Evolutionary conservation across 2,113 vertebrate genomes (phyloP).

Genomic region (Archilochus colubris): DNA sequence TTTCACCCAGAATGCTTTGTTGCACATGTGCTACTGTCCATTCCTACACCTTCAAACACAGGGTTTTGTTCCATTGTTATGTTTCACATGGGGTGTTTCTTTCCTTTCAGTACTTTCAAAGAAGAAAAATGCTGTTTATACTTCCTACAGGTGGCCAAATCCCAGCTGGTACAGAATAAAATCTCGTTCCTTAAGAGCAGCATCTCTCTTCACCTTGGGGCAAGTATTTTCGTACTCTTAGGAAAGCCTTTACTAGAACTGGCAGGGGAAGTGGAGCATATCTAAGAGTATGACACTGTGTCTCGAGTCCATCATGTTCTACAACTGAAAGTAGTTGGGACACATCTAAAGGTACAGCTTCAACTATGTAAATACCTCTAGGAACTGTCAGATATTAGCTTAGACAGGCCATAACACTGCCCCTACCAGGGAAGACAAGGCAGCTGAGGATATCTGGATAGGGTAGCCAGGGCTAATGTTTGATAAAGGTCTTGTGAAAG

Average conservation of each 20-base stretch:
- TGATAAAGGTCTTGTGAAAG: conserved; percentile 14
- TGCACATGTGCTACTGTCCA: neutral
- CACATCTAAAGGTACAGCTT: conserved; percentile 58
- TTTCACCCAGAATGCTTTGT: neutral
- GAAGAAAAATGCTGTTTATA: neutral
- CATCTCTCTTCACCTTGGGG: conserved; percentile 20
- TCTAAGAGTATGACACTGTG: conserved; percentile 55
- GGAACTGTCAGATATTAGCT: conserved; percentile 41
- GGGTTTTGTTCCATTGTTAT: neutral
- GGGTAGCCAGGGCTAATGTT: neutral
- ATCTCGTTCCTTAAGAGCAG: conserved; percentile 52
- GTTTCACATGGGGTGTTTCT: conserved; percentile 1
- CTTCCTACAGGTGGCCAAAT: conserved; percentile 47
- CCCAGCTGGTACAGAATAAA: conserved; percentile 34
- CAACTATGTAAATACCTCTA: conserved; percentile 48
- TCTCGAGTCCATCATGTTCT: conserved; percentile 63
- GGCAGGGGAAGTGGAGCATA: conserved; percentile 55
- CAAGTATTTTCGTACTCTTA: conserved; percentile 55
- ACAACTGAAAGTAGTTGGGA: conserved; percentile 61
- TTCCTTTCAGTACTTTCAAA: conserved; percentile 31
- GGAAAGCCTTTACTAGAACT: conserved; percentile 50
- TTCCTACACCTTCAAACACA: neutral
- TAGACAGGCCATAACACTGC: conserved; percentile 31
- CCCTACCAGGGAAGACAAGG: neutral
- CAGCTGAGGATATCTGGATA: neutral